Conservation (phyloP, 2,888 invertebrate genomes). For the Conomelus anceps region DNA sequence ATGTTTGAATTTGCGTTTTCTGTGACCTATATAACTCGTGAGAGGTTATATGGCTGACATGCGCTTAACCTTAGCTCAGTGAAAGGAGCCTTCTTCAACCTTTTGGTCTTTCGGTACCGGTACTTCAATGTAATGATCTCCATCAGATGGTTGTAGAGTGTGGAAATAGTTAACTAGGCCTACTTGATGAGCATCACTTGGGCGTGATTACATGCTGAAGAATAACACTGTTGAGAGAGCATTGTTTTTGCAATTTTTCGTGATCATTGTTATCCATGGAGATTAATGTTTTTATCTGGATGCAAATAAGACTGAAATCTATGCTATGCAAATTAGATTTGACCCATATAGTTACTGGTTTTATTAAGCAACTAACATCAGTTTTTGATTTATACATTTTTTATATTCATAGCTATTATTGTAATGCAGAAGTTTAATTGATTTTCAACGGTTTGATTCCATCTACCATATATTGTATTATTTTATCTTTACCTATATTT, state of each 20-base stretch:
- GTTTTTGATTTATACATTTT: too few relatives aligned
- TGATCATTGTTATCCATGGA: not conserved
- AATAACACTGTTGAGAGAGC: not conserved
- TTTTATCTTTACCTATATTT: too few relatives aligned
- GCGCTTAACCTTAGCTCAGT: not conserved
- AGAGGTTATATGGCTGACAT: not conserved
- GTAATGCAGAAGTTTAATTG: too few relatives aligned
- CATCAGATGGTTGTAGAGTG: not conserved
- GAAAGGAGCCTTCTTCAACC: not conserved
- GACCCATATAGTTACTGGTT: too few relatives aligned
- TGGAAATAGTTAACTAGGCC: too few relatives aligned
- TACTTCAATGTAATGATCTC: not conserved
- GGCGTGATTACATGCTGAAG: not conserved
- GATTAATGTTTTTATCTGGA: not conserved
- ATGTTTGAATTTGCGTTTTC: not conserved
- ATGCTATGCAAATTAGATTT: not conserved
- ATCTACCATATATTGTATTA: too few relatives aligned
- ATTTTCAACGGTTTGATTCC: too few relatives aligned
- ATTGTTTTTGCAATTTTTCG: not conserved
- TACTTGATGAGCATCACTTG: not conserved
- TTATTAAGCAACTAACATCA: too few relatives aligned
- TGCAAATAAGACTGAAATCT: not conserved
- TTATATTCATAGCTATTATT: too few relatives aligned
- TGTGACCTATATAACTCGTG: not conserved
- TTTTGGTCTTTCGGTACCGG: not conserved